Base-by-base conservation (phyloP, 2,113 vertebrate genomes). In the Atrichornis clamosus region DNA sequence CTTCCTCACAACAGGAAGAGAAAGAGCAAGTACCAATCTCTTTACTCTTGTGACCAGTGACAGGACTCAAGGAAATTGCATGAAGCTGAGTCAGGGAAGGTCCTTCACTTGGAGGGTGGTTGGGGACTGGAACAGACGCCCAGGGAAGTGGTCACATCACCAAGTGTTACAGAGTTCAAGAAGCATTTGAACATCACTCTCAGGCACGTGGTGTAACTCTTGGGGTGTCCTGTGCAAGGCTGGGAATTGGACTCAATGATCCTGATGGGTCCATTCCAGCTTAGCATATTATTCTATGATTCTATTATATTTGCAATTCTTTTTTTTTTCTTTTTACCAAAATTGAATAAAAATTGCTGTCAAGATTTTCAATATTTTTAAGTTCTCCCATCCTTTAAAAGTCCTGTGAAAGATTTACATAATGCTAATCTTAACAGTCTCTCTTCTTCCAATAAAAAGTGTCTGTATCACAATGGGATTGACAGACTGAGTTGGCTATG, bases 11-110 rank as follows among this genome's bases (percentile, higher is more conserved):
- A 41, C n/a, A 30, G 10, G 16, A 16, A 35, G n/a, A 64, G 49
- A 28, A 46, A 16, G 22, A 0, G 0, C 18, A 63, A 2, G 17
- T 2, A 18, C 35, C 4, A 4, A 22, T 17, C 17, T 14, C 22
- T 33, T 37, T 30, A 14, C 17, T 37, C 13, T 30, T 10, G 18
- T 53, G 22, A 21, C 33, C 32, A 19, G 8, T 26, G 49, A 33
- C 55, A 60, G 37, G 24, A 17, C 23, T 6, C 3, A 0, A 56
- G 50, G 12, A 26, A 64, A 28, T 10, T 35, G 23, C 49, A 42
- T n/a, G 12, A 46, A 33, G 9, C 1, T 47, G 49, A 15, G 23
- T 4, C 27, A 33, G 33, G 17, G 19, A 6, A 84, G 23, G 41
- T n/a, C n/a, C n/a, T n/a, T n/a, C n/a, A n/a, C n/a, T n/a, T n/a